These are phyloP conservation scores for Scomber japonicus DNA, from an alignment of 2,113 vertebrate genomes.

Conservation along the genomic window DNA sequence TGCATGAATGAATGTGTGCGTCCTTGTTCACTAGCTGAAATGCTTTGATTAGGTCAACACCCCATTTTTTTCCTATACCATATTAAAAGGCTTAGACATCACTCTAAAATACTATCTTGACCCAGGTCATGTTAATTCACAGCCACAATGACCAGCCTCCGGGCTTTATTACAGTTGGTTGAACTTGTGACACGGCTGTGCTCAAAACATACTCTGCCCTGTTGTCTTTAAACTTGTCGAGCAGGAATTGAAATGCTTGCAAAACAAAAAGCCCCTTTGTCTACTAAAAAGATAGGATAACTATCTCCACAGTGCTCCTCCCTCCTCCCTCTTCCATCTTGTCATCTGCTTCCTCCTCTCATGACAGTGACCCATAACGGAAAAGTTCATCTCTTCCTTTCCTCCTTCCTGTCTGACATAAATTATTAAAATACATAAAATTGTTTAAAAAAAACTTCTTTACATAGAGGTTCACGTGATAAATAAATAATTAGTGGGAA, in stretches of 20 bases:
- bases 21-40: conserved; percentile 7
- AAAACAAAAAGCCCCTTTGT: conserved; percentile 65
- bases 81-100: conserved; percentile 25
- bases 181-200: conserved; percentile 26
- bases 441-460: neutral
- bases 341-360: conserved; percentile 57
- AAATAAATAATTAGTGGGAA: neutral
- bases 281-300: conserved; percentile 39
- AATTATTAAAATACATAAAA: neutral
- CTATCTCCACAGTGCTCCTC: conserved; percentile 24
- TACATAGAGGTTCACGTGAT: neutral
- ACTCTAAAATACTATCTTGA: conserved; percentile 20
- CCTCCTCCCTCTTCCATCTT: conserved; percentile 16
- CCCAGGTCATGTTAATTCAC: conserved; percentile 33
- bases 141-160: conserved; percentile 5
- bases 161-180: conserved; percentile 10
- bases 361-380: conserved; percentile 29
- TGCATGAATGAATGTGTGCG: neutral
- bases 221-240: conserved; percentile 42
- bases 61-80: conserved; percentile 1
- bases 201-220: conserved; percentile 20
- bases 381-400: neutral
- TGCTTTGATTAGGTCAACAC: conserved; percentile 8
- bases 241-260: conserved; percentile 31
- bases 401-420: neutral